These are phyloP conservation scores for Coronaproctus castanopsis DNA, from an alignment of 2,888 invertebrate species.

Conservation along the genomic window DNA sequence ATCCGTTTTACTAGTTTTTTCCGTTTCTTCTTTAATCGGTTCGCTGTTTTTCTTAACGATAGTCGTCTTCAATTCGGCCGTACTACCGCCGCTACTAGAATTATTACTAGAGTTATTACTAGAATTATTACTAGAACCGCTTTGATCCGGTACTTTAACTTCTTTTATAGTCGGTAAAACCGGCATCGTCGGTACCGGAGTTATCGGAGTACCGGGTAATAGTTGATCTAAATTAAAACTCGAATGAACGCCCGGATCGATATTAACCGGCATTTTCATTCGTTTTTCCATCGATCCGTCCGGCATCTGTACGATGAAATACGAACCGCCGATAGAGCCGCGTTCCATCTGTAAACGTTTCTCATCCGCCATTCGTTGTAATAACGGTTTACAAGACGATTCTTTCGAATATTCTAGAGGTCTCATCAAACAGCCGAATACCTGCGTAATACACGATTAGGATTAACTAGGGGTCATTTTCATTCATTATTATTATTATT, in stretches of 20 bases:
- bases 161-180: constrained; percentile 79
- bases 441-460: constrained; percentile 24
- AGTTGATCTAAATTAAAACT: constrained; percentile 70
- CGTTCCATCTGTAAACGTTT: constrained; percentile 75
- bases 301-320: constrained; percentile 67
- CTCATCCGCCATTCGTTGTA: constrained; percentile 84
- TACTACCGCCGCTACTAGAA: constrained; percentile 27
- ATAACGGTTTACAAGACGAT: constrained; percentile 47
- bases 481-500: too few relatives aligned
- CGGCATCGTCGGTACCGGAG: constrained; percentile 61
- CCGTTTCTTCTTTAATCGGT: constrained; percentile 22
- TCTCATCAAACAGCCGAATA: constrained; percentile 63
- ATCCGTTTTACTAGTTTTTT: constrained; percentile 17
- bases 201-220: constrained; percentile 46
- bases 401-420: constrained; percentile 56
- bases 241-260: constrained; percentile 84
- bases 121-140: constrained; percentile 33
- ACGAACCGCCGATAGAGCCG: constrained; percentile 70
- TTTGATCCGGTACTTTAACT: constrained; percentile 41
- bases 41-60: constrained; percentile 19
- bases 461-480: too few relatives aligned
- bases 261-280: constrained; percentile 72
- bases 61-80: constrained; percentile 17
- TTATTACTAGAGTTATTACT: too few relatives aligned
- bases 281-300: constrained; percentile 80